Evolutionary conservation across 2,888 invertebrate species (phyloP).

Genomic region (Eudasyphora cyanicolor): DNA sequence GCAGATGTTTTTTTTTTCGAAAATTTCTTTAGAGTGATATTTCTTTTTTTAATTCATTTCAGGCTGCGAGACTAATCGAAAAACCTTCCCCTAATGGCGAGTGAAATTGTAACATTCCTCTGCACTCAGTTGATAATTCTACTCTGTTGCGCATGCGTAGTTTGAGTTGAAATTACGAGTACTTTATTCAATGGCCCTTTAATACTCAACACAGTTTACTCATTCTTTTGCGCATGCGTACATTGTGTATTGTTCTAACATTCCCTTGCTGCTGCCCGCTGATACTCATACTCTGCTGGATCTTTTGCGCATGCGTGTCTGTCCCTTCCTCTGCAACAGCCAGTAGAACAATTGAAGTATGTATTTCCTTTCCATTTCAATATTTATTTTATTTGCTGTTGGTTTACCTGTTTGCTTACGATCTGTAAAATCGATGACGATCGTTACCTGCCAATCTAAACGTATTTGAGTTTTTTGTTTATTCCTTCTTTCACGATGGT

Average conservation of each 20-base stretch:
- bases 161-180: background rate
- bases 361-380: background rate
- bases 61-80: background rate
- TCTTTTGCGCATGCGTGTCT: too few relatives aligned
- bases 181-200: background rate
- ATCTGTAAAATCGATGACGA: background rate
- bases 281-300: too few relatives aligned
- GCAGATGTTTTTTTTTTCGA: slow-evolving; percentile 26
- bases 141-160: too few relatives aligned
- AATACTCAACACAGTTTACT: too few relatives aligned
- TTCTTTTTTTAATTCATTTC: background rate
- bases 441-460: slow-evolving; percentile 31
- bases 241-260: too few relatives aligned
- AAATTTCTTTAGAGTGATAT: background rate
- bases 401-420: slow-evolving; percentile 18
- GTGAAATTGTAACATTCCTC: background rate
- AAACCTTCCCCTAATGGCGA: background rate
- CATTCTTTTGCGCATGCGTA: too few relatives aligned
- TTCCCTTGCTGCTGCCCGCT: too few relatives aligned
- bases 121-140: background rate
- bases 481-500: background rate
- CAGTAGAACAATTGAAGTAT: background rate
- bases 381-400: too few relatives aligned
- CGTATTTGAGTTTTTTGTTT: background rate
- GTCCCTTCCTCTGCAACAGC: too few relatives aligned